Evolutionary conservation across 2,888 invertebrate species (phyloP).

Genomic region (Scaptomyza polygonia): DNA sequence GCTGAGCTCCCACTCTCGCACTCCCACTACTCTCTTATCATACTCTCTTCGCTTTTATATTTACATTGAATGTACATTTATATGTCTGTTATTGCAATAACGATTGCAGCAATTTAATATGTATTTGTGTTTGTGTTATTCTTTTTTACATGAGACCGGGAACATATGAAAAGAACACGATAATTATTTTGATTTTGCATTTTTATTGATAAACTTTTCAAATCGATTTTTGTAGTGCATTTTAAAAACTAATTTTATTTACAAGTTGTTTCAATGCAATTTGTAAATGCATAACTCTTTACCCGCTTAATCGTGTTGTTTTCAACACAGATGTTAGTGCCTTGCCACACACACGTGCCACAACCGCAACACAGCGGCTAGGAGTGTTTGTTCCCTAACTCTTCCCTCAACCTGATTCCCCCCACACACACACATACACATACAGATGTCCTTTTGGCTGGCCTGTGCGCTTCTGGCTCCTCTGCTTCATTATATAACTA

Average conservation of each 20-base stretch:
- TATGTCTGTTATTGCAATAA: constrained; percentile 12
- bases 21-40: not conserved
- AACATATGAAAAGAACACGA: too few species aligned
- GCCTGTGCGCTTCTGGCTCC: not conserved
- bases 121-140: constrained; percentile 34
- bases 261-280: constrained; percentile 39
- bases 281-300: constrained; percentile 36
- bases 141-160: constrained; percentile 6
- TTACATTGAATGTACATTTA: constrained; percentile 22
- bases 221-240: not conserved
- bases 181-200: too few species aligned
- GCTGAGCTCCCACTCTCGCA: not conserved
- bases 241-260: constrained; percentile 10
- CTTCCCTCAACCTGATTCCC: not conserved
- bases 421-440: too few species aligned
- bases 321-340: constrained; percentile 36
- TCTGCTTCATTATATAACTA: constrained; percentile 14
- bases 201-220: too few species aligned
- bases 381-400: constrained; percentile 4
- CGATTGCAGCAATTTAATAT: constrained; percentile 64
- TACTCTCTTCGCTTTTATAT: constrained; percentile 21
- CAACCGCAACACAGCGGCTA: constrained; percentile 48
- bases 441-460: constrained; percentile 25
- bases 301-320: constrained; percentile 7
- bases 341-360: constrained; percentile 50